A percentile compares a stretch with the other conserved stretches of the same genome.
Evolutionary conservation across 2,113 vertebrate species (phyloP).

Genomic region (Elaphurus davidianus): DNA sequence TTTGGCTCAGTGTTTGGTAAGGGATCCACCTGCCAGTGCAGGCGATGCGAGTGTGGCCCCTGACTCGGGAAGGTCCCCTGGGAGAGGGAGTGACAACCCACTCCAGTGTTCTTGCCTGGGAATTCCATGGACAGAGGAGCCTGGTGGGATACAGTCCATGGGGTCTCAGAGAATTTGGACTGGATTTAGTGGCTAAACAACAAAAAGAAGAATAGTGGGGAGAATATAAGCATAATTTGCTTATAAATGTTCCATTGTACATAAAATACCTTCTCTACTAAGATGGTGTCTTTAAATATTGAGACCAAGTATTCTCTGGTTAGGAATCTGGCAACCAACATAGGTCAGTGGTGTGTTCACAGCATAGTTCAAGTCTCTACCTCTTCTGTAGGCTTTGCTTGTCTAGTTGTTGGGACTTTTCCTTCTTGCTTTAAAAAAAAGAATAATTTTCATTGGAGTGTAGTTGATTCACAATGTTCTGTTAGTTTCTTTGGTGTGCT

Average conservation of each 20-base stretch:
- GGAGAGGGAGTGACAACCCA: neutral
- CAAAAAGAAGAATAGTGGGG: neutral
- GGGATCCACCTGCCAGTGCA: neutral
- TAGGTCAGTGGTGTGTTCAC: neutral
- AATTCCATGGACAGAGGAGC: neutral
- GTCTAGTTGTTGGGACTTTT: neutral
- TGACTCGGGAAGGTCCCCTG: neutral
- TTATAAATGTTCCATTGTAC: neutral
- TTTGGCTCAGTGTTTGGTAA: neutral
- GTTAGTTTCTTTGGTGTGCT: neutral
- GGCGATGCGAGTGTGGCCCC: neutral
- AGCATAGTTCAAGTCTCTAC: neutral
- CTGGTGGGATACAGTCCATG: neutral
- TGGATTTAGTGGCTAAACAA: neutral
- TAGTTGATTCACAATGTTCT: neutral
- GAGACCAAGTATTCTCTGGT: neutral
- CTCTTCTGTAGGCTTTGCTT: neutral
- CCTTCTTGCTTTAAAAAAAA: neutral
- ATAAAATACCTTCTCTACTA: neutral
- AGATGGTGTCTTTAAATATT: neutral
- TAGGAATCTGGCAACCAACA: neutral
- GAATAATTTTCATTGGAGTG: neutral
- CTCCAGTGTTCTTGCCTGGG: neutral
- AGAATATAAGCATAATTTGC: neutral
- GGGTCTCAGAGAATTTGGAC: neutral